Evolutionary conservation across 2,113 vertebrate genomes (phyloP), one percentile per base, ranked within the genome.

Genomic region (Halcyon malimbica): DNA sequence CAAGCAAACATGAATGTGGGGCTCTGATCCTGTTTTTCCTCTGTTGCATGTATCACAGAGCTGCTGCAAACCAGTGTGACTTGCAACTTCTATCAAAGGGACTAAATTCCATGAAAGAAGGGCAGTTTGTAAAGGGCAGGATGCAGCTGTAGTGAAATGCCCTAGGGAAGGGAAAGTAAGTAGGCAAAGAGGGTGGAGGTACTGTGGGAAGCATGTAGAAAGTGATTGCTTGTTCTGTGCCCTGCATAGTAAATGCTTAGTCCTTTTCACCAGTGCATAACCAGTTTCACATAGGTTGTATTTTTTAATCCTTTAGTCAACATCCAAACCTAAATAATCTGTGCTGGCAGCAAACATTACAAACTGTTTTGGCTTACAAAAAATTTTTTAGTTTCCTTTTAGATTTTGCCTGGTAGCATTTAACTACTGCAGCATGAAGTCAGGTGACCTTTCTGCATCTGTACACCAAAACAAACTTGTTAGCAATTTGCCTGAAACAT

Each of bases 301-400:
- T 68, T 83, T 96, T 92, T 83, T 48, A 90, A 74, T 94, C 18
- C 46, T 91, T 91, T 56, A 54, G 39, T 67, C 84, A 94, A 25
- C 37, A 64, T 68, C 37, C 8, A 3, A 74, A 70, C 42, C 29
- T 63, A 65, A 93, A 85, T 70, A 81, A 90, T 87, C 39, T 87
- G 14, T 70, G 20, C 70, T 93, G 31, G 24, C 63, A 53, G 39
- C n/a, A 86, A 71, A 80, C 70, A 73, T 37, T 78, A 35, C n/a
- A 80, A 80, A 80, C 28, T 86, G 21, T 14, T 94, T 94, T 78
- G 23, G 31, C 80, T 82, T 84, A 87, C 41, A 87, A 21, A 90
- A 91, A 82, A 73, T 24, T 26, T 1, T 24, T 26, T 1, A 73
- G 42, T 80, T 93, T 92, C 26, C 65, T 94, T 95, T 87, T 39